Percentiles rank a stretch among this genome's conserved stretches.
Conservation (phyloP, 2,888 invertebrate genomes). For the Blomia tropicalis region DNA sequence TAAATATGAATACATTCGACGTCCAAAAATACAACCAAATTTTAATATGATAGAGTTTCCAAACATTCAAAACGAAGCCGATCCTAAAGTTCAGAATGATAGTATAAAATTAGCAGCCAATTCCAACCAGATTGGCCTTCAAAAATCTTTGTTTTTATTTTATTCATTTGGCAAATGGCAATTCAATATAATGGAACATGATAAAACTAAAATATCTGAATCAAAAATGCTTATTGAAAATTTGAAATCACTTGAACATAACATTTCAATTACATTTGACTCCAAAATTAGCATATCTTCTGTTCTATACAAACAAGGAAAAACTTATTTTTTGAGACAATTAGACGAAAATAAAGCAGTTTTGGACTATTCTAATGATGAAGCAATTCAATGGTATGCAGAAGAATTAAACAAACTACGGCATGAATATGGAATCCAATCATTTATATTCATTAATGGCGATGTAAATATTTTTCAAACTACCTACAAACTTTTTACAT, state of each 20-base stretch:
- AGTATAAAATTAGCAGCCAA: too few relatives aligned
- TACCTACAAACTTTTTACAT: background rate
- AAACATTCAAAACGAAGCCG: too few relatives aligned
- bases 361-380: background rate
- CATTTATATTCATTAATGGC: background rate
- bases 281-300: background rate
- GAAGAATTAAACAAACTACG: background rate
- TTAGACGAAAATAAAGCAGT: background rate
- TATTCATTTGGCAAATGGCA: too few relatives aligned
- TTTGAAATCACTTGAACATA: background rate
- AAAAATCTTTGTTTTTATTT: too few relatives aligned
- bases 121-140: too few relatives aligned
- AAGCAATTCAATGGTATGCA: background rate
- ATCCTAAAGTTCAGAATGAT: too few relatives aligned
- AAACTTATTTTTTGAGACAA: background rate
- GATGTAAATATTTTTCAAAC: background rate
- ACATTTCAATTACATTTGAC: background rate
- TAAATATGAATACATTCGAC: background rate
- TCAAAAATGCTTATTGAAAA: background rate
- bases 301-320: too few relatives aligned
- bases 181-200: too few relatives aligned
- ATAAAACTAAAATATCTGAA: too few relatives aligned
- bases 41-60: background rate
- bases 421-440: background rate
- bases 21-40: too few relatives aligned